A percentile compares a stretch with the other conserved stretches of the same genome.
These are phyloP conservation scores for Tychaedon coryphoeus DNA, from an alignment of 2,113 vertebrate genomes.

Conservation along the genomic window DNA sequence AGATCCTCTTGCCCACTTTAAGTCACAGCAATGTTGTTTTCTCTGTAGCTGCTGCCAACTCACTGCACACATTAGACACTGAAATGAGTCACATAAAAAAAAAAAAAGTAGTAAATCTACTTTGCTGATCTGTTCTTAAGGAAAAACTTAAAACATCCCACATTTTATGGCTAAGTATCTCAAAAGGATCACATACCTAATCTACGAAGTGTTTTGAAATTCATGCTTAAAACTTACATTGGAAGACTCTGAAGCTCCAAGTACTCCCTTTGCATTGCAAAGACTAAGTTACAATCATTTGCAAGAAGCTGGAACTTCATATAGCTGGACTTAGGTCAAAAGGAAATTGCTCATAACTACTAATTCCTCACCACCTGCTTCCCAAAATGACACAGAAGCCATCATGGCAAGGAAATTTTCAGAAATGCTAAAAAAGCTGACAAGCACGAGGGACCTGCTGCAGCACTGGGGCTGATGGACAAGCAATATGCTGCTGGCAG, in stretches of 20 bases:
- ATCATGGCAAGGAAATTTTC: not conserved
- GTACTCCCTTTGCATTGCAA: not conserved
- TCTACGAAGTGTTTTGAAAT: not conserved
- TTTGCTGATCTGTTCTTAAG: not conserved
- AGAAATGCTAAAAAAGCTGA: not conserved
- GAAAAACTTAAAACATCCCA: not conserved
- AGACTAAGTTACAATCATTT: not conserved
- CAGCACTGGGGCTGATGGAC: not conserved
- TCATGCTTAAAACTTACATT: not conserved
- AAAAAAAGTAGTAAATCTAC: not conserved
- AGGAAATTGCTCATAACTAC: not conserved
- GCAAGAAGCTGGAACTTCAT: not conserved
- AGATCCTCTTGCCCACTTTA: not conserved
- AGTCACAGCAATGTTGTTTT: not conserved
- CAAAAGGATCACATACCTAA: not conserved
- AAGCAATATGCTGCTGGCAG: not conserved
- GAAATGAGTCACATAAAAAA: not conserved
- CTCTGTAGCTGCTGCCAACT: not conserved
- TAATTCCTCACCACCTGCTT: not conserved
- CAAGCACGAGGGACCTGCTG: not conserved
- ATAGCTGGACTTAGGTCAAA: not conserved
- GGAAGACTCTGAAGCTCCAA: not conserved
- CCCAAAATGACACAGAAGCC: not conserved
- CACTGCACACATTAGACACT: not conserved
- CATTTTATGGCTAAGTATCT: not conserved